Evolutionary conservation across 2,797 vertebrate species (phyloP).

Genomic region (Presbytis comata): DNA sequence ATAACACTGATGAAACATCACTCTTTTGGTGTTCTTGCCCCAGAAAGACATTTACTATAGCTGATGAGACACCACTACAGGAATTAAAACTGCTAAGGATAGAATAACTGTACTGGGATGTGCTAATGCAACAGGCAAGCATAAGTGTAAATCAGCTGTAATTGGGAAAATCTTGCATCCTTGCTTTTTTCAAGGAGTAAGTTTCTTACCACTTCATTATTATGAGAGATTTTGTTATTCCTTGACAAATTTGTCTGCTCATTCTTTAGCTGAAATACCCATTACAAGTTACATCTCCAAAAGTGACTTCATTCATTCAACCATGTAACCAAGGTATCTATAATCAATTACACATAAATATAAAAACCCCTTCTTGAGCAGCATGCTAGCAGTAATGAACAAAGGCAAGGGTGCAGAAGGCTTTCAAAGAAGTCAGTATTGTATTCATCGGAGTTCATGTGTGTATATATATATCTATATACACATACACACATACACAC

Average conservation of each 20-base stretch:
- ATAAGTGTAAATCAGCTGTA: not conserved
- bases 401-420: not conserved
- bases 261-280: not conserved
- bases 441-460: not conserved
- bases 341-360: not conserved
- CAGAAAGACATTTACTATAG: not conserved
- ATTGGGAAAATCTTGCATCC: not conserved
- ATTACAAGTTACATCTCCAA: not conserved
- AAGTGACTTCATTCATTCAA: not conserved
- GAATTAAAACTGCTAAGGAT: not conserved
- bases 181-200: not conserved
- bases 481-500: too few relatives aligned
- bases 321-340: not conserved
- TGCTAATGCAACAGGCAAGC: not conserved
- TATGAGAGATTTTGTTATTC: not conserved
- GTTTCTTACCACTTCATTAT: not conserved
- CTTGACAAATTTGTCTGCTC: not conserved
- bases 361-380: not conserved
- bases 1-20: not conserved
- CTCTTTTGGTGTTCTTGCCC: not conserved
- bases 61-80: not conserved
- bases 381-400: not conserved
- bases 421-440: not conserved
- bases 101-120: not conserved
- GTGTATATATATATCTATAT: not conserved